A percentile compares a stretch with the other conserved stretches of the same genome.
These are phyloP conservation scores for Tinamus major DNA, from an alignment of 2,797 vertebrate genomes.

Conservation along the genomic window DNA sequence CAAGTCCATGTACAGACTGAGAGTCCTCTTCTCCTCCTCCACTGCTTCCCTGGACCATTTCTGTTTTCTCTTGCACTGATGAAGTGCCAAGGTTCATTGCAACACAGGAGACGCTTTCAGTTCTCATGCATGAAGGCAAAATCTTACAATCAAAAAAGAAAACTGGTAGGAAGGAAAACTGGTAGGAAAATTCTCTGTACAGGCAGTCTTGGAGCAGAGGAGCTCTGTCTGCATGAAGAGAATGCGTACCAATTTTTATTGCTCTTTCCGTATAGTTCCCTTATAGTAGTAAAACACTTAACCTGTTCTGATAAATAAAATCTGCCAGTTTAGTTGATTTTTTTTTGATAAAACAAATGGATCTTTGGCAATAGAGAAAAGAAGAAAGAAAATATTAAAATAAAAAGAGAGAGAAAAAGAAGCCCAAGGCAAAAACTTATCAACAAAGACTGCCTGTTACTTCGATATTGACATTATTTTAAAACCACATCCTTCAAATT, in stretches of 20 bases:
- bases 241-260: not conserved
- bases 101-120: not conserved
- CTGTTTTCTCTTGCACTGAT: not conserved
- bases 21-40: not conserved
- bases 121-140: not conserved
- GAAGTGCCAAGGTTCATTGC: not conserved
- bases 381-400: not conserved
- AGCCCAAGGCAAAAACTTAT: not conserved
- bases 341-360: not conserved
- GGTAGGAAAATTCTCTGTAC: not conserved
- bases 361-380: not conserved
- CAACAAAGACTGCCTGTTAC: not conserved
- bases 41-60: too few species aligned
- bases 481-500: not conserved
- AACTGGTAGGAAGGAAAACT: not conserved
- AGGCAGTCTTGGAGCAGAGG: too few species aligned
- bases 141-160: not conserved
- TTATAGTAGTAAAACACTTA: not conserved
- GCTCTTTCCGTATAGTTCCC: not conserved
- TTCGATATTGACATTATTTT: not conserved
- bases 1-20: too few species aligned
- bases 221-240: not conserved
- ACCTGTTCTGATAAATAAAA: not conserved
- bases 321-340: not conserved
- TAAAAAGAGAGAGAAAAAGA: rapidly evolving